Base-by-base conservation (phyloP, 2,797 vertebrate genomes). In the Lepus oiostolus region DNA sequence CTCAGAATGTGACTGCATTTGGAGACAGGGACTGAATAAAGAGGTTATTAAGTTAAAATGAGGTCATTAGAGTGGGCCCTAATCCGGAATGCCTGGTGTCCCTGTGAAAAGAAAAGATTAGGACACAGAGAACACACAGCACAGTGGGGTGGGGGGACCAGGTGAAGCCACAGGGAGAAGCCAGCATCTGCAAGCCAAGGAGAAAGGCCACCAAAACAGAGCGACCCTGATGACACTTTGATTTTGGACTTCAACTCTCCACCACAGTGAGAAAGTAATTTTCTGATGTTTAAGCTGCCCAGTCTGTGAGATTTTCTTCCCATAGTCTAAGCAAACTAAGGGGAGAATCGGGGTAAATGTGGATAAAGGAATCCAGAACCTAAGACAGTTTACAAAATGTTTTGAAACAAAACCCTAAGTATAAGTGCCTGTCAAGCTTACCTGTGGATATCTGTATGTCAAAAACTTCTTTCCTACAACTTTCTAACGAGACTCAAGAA, bases 401-500 rank as follows among this genome's bases (percentile, higher is more conserved):
- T 70, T 83, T 42, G 75, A 93, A 94, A 92, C 7, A 83, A 88
- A 95, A 92, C 24, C 11, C 62, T 38, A 87, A 19, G 16, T 58
- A 2, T 74, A 67, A 77, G 8, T 63, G 24, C 28, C 80, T 81
- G 24, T 54, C 50, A 76, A 84, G 65, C 82, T 90, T 75, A 67
- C 21, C 42, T 65, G 71, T 6, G 24, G 21, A 22, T 4, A 80
- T 52, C 10, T 83, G 5, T 77, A 50, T 80, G 32, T 82, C 60
- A 76, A 83, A 88, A 93, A 42, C 24, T 30, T 83, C 70, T 75
- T 70, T 75, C 81, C 67, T 76, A 65, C 32, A 68, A 81, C 22
- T 88, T 90, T 70, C 81, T 38, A 95, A 14, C 68, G n/a, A 84
- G 22, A 80, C 21, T 90, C 26, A 95, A 50, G 70, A 92, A 92